A percentile compares a stretch with the other conserved stretches of the same genome.
Evolutionary conservation across 2,113 vertebrate genomes (phyloP).

Genomic region (Limanda limanda): DNA sequence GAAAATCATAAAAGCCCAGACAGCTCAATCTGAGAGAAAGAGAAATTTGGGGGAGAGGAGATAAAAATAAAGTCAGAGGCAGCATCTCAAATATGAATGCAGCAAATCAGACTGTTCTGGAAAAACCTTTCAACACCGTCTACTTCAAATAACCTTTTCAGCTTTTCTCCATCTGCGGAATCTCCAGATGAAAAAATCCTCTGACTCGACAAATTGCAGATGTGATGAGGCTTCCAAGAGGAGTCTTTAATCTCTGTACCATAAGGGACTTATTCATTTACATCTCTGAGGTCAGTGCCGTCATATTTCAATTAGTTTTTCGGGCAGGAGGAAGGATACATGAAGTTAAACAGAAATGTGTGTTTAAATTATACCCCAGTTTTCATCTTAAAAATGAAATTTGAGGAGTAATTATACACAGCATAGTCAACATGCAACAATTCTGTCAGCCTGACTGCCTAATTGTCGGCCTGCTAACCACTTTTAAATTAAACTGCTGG

Average conservation of each 20-base stretch:
- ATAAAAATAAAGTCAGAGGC: neutral
- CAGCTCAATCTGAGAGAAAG: constrained; percentile 8
- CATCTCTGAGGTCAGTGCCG: neutral
- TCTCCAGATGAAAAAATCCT: neutral
- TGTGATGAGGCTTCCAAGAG: constrained; percentile 13
- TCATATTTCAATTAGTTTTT: too few relatives aligned
- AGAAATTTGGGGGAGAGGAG: neutral
- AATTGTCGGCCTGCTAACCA: neutral
- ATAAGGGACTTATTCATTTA: constrained; percentile 14
- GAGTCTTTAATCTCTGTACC: neutral
- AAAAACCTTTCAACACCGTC: neutral
- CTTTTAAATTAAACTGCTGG: neutral
- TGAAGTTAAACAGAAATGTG: too few relatives aligned
- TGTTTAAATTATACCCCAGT: too few relatives aligned
- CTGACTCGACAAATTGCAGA: constrained; percentile 8
- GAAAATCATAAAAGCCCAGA: neutral
- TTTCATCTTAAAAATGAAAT: too few relatives aligned
- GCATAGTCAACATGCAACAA: too few relatives aligned
- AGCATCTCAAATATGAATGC: constrained; percentile 7
- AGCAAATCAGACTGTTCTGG: constrained; percentile 16
- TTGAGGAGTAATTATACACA: too few relatives aligned
- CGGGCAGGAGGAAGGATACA: too few relatives aligned
- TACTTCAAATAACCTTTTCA: constrained; percentile 15
- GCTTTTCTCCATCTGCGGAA: constrained; percentile 33
- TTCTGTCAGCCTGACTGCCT: too few relatives aligned